Evolutionary conservation across 2,797 vertebrate species (phyloP), one percentile per base, ranked within the genome.

Genomic region (Lacerta bilineata): DNA sequence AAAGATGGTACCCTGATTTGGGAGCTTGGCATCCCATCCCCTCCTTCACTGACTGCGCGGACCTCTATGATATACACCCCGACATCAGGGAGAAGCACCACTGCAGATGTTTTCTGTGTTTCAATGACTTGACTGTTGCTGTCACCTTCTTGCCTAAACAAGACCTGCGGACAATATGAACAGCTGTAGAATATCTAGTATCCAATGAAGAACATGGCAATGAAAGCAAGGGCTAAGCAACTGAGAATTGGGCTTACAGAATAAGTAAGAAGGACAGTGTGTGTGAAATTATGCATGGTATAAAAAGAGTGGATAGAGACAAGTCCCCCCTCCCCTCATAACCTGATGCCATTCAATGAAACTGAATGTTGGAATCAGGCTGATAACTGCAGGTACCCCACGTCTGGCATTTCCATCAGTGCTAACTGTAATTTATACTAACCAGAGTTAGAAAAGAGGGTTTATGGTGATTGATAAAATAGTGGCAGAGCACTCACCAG

Each of bases 41-140:
- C 99, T 59, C 98, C 99, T 95, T 99, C 98, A 46, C 99, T 98
- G 91, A 98, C 97, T 0, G 98, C 97, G 20, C 98, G 97, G 75
- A 99, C 98, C 95, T 99, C 98, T 8, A 99, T 99, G 94, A 98
- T 97, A 84, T 99, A 99, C 86, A 98, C 98, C 25, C 98, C 99
- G 84, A 98, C 98, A 86, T 99, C 98, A 0, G 98, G 98, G 88
- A 99, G 98, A 25, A 98, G 97, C 3, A 99, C 96, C 87, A 98
- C 95, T 0, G 98, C 98, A 85, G 98, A 98, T 0, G 98, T 98
- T 96, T 98, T 98, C 92, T 98, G 98, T 90, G 98, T 99, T 96
- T 98, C 97, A 87, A 98, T 98, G 94, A 99, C 98, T 96, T 99
- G 98, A 95, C 97, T 98, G 92, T 98, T 97, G 92, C 98, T 98